These are phyloP conservation scores for Aphidius ervi DNA, from an alignment of 1,140 invertebrate genomes.

Conservation along the genomic window DNA sequence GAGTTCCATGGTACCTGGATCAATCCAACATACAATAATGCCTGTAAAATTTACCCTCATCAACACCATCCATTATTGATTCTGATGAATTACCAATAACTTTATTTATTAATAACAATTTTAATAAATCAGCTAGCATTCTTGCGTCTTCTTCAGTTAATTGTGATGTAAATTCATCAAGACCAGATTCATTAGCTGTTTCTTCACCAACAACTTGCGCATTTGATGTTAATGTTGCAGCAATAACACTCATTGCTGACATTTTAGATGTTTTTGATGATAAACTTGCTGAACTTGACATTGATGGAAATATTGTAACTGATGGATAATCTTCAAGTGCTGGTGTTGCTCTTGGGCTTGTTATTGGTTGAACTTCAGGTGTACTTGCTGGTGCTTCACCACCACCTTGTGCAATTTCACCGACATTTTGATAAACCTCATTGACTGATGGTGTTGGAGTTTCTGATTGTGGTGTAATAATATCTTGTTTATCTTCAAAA, in stretches of 20 bases:
- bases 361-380: constrained; percentile 47
- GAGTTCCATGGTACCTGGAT: constrained; percentile 57
- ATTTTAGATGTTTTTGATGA: constrained; percentile 74
- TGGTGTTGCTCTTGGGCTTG: constrained; percentile 44
- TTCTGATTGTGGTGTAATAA: constrained; percentile 9
- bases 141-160: constrained; percentile 80
- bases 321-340: not conserved
- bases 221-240: constrained; percentile 82
- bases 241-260: constrained; percentile 87
- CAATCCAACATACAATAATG: constrained; percentile 50
- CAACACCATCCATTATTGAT: too few species aligned
- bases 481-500: constrained; percentile 30
- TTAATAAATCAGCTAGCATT: constrained; percentile 79
- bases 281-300: constrained; percentile 65
- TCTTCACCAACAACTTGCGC: constrained; percentile 58
- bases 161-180: constrained; percentile 78
- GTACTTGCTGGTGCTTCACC: constrained; percentile 70
- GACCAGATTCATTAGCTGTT: constrained; percentile 40
- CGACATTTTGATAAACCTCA: constrained; percentile 43
- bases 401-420: constrained; percentile 66
- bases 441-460: constrained; percentile 15
- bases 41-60: constrained; percentile 44
- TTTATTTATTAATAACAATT: too few species aligned
- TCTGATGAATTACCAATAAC: too few species aligned
- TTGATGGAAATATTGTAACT: constrained; percentile 55